These are phyloP conservation scores for Dufourea novaeangliae DNA, from an alignment of 1,140 invertebrate genomes.

Conservation along the genomic window DNA sequence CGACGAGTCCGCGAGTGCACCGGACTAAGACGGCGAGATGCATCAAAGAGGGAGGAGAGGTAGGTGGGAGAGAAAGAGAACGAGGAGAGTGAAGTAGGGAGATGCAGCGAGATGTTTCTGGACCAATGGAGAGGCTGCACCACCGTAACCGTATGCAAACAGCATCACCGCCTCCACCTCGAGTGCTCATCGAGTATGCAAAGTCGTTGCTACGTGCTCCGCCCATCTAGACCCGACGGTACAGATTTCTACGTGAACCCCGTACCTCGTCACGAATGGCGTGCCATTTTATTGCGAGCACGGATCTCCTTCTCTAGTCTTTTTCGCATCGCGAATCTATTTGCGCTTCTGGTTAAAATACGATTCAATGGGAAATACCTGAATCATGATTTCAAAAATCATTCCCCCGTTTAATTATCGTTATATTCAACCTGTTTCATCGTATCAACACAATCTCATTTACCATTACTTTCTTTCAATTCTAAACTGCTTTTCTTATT, in stretches of 20 bases:
- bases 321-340: background rate
- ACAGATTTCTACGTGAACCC: slow-evolving; percentile 49
- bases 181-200: slow-evolving; percentile 79
- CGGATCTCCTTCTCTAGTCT: background rate
- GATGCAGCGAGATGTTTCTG: slow-evolving; percentile 75
- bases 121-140: slow-evolving; percentile 78
- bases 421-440: too few species aligned
- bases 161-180: slow-evolving; percentile 77
- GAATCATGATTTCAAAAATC: background rate
- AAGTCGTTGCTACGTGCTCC: slow-evolving; percentile 77
- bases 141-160: slow-evolving; percentile 79
- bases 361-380: background rate
- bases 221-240: slow-evolving; percentile 70
- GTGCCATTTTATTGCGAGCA: slow-evolving; percentile 6
- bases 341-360: background rate
- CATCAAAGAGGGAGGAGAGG: slow-evolving; percentile 42
- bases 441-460: too few species aligned
- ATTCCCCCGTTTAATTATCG: background rate
- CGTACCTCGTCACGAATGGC: slow-evolving; percentile 34
- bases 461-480: too few species aligned
- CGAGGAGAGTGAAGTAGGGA: slow-evolving; percentile 51
- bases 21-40: slow-evolving; percentile 58
- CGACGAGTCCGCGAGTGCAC: slow-evolving; percentile 50
- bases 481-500: background rate
- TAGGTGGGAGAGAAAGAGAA: slow-evolving; percentile 60